Evolutionary conservation across 2,888 invertebrate genomes (phyloP), one percentile per base, ranked within the genome.

Genomic region (Atherix ibis): DNA sequence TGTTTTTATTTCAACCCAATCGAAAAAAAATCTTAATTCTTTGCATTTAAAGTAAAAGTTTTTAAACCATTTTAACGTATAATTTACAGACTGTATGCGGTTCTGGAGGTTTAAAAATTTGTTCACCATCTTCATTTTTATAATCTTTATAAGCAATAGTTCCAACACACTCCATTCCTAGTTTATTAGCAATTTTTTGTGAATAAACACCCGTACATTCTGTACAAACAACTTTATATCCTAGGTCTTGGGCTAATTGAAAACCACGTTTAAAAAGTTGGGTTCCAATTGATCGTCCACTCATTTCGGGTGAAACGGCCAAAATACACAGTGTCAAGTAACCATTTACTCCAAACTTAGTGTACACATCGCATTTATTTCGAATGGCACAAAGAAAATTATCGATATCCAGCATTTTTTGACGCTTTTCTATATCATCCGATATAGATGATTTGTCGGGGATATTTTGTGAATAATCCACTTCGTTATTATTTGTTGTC

Each of bases 151-250:
- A 46, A 14, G 38, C 39, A n/a, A 43, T 31, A 18, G 34, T 22
- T 8, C 28, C 26, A 10, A 43, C 22, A 25, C 30, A 35, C 14
- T 39, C 36, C 44, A 46, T 44, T 9, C 34, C 27, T 10, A 38
- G 25, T 26, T 27, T 34, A 24, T 42, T 34, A 4, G 43, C 41
- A 14, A 44, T 38, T 26, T 29, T 38, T n/a, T 35, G 32, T 10
- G 46, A 43, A 27, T 35, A 44, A 6, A 37, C 18, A 30, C 44
- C 41, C 2, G 44, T 41, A 31, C 43, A 44, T 36, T 44, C 44
- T 16, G 31, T 27, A 24, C 29, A 36, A 5, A 36, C 34, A 3
- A 44, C 14, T 14, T 35, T 28, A 34, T 35, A 44, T 8, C 40
- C 39, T 6, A 41, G 28, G 19, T 19, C 14, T 29, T 40, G 40